Evolutionary conservation across 2,113 vertebrate genomes (phyloP).

Genomic region (Ceuthmochares aereus): DNA sequence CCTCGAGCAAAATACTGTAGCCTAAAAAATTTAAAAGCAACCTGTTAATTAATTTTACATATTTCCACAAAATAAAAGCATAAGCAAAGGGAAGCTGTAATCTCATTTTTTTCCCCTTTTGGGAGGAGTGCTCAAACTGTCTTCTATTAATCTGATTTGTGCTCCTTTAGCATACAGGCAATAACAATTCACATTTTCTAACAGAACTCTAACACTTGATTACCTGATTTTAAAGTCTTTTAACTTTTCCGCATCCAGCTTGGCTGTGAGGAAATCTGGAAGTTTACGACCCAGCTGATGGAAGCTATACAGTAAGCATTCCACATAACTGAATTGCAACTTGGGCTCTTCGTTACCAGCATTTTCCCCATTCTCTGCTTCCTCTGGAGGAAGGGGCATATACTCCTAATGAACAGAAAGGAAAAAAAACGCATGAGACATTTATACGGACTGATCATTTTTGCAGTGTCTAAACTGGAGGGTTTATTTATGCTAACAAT

Average conservation of each 20-base stretch:
- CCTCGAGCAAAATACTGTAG: constrained; percentile 98
- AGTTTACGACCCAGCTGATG: constrained; percentile 96
- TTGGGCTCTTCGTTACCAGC: constrained; percentile 91
- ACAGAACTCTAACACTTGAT: not conserved
- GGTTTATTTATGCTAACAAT: not conserved
- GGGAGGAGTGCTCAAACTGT: not conserved
- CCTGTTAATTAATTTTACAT: not conserved
- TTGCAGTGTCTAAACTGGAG: not conserved
- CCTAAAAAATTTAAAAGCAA: constrained; percentile 71
- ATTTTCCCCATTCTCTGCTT: constrained; percentile 95
- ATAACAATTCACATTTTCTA: not conserved
- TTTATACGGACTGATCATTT: not conserved
- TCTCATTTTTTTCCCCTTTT: not conserved
- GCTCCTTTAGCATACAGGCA: not conserved
- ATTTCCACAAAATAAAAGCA: not conserved
- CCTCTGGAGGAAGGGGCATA: constrained; percentile 96
- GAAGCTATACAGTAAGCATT: constrained; percentile 94
- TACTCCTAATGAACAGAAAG: constrained; percentile 83
- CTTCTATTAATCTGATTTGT: not conserved
- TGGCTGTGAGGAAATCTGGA: constrained; percentile 94
- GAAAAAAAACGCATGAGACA: not conserved
- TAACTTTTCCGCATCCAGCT: constrained; percentile 92
- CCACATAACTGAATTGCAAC: constrained; percentile 97
- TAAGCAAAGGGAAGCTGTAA: not conserved
- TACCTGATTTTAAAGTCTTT: constrained; percentile 99